phyloP scores from a whole-genome alignment of 2,113 vertebrate genomes.

The Shinisaurus crocodilurus region DNA sequence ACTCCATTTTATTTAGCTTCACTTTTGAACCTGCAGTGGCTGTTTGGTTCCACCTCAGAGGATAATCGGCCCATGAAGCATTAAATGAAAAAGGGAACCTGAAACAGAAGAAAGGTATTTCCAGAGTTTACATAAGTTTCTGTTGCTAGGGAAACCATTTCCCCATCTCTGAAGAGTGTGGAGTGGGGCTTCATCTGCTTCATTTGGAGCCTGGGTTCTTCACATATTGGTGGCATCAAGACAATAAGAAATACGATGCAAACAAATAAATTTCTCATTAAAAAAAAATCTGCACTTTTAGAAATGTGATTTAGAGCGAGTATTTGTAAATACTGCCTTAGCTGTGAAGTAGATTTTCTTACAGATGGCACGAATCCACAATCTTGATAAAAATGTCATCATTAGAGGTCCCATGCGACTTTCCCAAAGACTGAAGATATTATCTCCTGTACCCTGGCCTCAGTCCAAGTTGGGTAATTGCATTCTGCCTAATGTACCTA shows the following conservation, averaged over 20 bases:
- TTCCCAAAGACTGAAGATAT: constrained; percentile 58
- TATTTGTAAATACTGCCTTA: constrained; percentile 65
- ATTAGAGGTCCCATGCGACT: constrained; percentile 57
- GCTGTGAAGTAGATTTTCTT: constrained; percentile 46
- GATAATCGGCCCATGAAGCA: constrained; percentile 56
- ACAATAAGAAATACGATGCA: constrained; percentile 50
- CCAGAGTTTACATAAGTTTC: constrained; percentile 65
- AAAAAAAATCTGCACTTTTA: constrained; percentile 63
- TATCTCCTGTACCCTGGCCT: constrained; percentile 55
- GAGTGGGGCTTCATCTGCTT: constrained; percentile 74
- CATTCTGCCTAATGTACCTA: constrained; percentile 54
- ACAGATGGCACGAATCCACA: constrained; percentile 51
- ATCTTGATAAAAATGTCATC: constrained; percentile 41
- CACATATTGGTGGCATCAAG: constrained; percentile 65
- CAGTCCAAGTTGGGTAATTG: constrained; percentile 60
- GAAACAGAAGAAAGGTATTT: constrained; percentile 54
- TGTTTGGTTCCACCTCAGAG: constrained; percentile 54
- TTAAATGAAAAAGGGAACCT: constrained; percentile 46
- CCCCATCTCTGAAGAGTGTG: constrained; percentile 59
- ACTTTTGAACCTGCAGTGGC: constrained; percentile 46
- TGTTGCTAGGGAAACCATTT: constrained; percentile 76
- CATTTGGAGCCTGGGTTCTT: constrained; percentile 69
- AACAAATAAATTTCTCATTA: constrained; percentile 62
- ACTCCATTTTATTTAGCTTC: constrained; percentile 43
- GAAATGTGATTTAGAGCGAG: constrained; percentile 22